A percentile compares a stretch with the other conserved stretches of the same genome.
These are phyloP conservation scores for Struthidea cinerea DNA, from an alignment of 2,113 vertebrate genomes.

Conservation along the genomic window DNA sequence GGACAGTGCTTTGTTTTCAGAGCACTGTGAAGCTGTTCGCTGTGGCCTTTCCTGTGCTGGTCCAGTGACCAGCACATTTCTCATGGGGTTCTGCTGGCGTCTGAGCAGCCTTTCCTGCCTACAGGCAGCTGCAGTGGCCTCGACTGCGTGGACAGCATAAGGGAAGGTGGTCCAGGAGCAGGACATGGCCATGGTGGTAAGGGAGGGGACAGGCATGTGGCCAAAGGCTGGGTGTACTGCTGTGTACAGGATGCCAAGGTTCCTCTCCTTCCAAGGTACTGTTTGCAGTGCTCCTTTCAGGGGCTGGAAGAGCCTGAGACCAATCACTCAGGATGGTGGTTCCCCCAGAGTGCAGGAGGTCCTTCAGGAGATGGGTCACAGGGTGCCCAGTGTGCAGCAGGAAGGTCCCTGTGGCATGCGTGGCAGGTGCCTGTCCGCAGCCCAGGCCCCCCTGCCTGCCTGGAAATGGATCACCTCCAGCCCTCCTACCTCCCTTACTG, in stretches of 20 bases:
- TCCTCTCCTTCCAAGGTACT: not conserved
- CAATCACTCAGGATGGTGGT: not conserved
- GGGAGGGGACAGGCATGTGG: not conserved
- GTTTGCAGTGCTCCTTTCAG: not conserved
- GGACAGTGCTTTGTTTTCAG: not conserved
- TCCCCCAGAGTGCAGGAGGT: not conserved
- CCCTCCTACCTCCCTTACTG: not conserved
- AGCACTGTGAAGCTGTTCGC: accelerated
- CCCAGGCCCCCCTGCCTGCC: not conserved
- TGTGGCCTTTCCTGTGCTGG: not conserved
- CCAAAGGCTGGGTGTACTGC: not conserved
- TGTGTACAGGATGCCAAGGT: accelerated
- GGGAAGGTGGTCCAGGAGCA: not conserved
- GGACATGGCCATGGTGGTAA: not conserved
- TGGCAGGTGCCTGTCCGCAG: not conserved
- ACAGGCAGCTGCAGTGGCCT: not conserved
- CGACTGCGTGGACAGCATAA: accelerated
- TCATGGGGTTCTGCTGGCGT: accelerated
- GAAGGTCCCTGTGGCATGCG: accelerated
- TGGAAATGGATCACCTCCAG: not conserved
- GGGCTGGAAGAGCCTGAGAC: not conserved
- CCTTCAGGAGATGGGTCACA: not conserved
- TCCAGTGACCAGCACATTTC: not conserved
- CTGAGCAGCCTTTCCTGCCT: not conserved
- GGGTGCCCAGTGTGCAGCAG: not conserved